Conservation (phyloP, 2,888 invertebrate genomes). For the Muschampia plurimacula region DNA sequence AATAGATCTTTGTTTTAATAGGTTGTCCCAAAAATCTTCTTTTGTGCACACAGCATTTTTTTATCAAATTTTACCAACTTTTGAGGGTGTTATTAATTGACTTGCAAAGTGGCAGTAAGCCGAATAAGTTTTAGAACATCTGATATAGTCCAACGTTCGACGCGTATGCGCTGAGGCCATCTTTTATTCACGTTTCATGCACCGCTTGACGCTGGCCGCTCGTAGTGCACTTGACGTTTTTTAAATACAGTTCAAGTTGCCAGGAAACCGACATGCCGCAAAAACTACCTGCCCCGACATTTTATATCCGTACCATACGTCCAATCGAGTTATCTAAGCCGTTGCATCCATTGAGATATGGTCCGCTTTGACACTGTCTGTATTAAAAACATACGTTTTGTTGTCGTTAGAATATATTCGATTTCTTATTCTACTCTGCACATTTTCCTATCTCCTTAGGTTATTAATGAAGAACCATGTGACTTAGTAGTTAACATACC, state of each 20-base stretch:
- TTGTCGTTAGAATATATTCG: neutral
- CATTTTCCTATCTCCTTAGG: no score
- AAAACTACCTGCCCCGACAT: neutral
- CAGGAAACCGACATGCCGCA: neutral
- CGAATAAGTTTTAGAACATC: no score
- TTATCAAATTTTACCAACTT: no score
- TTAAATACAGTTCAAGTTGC: conserved; percentile 5
- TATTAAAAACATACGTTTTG: neutral
- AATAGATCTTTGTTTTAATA: no score
- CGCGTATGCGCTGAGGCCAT: neutral
- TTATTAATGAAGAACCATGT: no score
- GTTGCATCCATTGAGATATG: conserved; percentile 31
- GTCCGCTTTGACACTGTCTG: conserved; percentile 13
- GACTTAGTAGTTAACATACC: no score
- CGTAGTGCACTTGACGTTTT: neutral
- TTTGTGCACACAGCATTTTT: no score
- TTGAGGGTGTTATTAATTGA: no score
- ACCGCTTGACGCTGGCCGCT: neutral
- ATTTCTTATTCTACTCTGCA: neutral
- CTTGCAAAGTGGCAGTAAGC: no score
- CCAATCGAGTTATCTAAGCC: conserved; percentile 36
- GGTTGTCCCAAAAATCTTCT: no score
- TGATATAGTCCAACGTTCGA: neutral
- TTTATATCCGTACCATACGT: conserved; percentile 20
- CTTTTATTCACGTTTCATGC: conserved; percentile 5